Conservation (phyloP, 1,140 invertebrate species). For the Meloidogyne exigua region DNA sequence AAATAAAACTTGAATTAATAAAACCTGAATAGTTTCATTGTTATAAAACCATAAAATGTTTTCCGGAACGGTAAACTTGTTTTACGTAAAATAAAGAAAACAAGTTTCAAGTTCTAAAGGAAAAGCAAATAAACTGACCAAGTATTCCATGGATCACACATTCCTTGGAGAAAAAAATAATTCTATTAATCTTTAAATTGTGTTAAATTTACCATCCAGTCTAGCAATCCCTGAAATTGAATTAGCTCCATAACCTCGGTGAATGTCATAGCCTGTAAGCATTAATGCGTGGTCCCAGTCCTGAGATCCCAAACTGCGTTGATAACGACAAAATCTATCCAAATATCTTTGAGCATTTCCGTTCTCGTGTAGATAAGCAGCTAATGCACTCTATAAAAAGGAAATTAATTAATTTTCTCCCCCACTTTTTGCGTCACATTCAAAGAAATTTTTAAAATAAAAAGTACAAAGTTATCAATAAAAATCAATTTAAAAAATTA, state of each 20-base stretch:
- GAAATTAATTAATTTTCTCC: not conserved
- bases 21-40: no score
- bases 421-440: not conserved
- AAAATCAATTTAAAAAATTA: not conserved
- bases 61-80: no score
- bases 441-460: not conserved
- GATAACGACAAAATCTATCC: constrained; percentile 61
- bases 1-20: no score
- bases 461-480: not conserved
- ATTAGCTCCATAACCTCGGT: constrained; percentile 58
- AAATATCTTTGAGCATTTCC: constrained; percentile 61
- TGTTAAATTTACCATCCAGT: constrained; percentile 32
- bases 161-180: constrained; percentile 36
- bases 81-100: not conserved
- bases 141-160: constrained; percentile 63
- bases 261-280: constrained; percentile 62
- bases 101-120: not conserved
- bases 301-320: constrained; percentile 51
- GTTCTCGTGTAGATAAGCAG: constrained; percentile 57
- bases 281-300: constrained; percentile 64
- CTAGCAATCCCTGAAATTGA: constrained; percentile 64
- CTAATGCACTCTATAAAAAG: constrained; percentile 50
- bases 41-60: no score
- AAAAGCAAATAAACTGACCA: constrained; percentile 4
- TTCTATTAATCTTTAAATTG: not conserved